Percentiles rank a stretch among this genome's conserved stretches.
Conservation (phyloP, 2,888 invertebrate species). For the Clepsis dumicolana region DNA sequence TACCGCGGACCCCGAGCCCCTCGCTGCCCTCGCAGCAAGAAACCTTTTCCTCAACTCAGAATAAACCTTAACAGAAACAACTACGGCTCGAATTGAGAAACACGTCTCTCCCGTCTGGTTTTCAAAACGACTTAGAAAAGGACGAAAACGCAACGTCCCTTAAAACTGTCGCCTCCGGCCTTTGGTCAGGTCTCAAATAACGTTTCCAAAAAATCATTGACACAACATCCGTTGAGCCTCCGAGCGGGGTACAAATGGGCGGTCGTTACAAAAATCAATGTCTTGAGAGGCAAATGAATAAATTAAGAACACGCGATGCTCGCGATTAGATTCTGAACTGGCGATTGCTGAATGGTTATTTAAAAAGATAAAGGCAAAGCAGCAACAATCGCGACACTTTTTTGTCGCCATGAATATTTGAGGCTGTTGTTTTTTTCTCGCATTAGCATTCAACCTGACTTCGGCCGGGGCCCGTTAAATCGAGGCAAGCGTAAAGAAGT, state of each 20-base stretch:
- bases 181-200: slow-evolving; percentile 56
- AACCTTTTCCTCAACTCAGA: slow-evolving; percentile 32
- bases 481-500: slow-evolving; percentile 56
- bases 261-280: slow-evolving; percentile 54
- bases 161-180: slow-evolving; percentile 60
- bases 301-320: slow-evolving; percentile 59
- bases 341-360: not conserved
- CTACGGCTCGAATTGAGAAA: slow-evolving; percentile 1
- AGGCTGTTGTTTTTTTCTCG: not conserved
- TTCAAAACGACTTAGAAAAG: slow-evolving; percentile 46
- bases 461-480: slow-evolving; percentile 47
- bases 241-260: slow-evolving; percentile 56
- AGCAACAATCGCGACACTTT: slow-evolving; percentile 15
- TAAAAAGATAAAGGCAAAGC: not conserved
- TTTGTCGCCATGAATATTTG: not conserved
- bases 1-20: slow-evolving; percentile 64
- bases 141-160: slow-evolving; percentile 48
- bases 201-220: slow-evolving; percentile 58
- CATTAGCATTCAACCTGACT: slow-evolving; percentile 45
- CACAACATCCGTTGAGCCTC: slow-evolving; percentile 59
- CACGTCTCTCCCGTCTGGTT: slow-evolving; percentile 18
- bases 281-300: slow-evolving; percentile 53
- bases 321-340: slow-evolving; percentile 40
- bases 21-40: slow-evolving; percentile 46
- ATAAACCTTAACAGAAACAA: slow-evolving; percentile 31